A percentile compares a stretch with the other conserved stretches of the same genome.
These are phyloP conservation scores for Darevskia mixta DNA, from an alignment of 2,797 vertebrate genomes.

Conservation along the genomic window DNA sequence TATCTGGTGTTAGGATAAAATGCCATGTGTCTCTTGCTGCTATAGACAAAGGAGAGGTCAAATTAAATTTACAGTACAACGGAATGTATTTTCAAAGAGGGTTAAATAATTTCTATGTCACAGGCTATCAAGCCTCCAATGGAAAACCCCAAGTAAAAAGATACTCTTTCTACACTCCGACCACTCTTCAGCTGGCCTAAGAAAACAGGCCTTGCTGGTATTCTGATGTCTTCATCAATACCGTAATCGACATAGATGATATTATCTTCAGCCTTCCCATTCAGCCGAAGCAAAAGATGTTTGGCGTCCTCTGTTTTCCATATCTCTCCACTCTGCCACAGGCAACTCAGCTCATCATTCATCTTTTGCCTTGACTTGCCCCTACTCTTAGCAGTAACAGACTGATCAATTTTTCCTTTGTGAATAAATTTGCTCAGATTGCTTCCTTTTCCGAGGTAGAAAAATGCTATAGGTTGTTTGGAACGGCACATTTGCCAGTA, in stretches of 20 bases:
- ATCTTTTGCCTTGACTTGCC: background rate
- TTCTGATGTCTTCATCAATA: slow-evolving; percentile 67
- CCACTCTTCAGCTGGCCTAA: slow-evolving; percentile 74
- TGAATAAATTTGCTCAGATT: slow-evolving; percentile 77
- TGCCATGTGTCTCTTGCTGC: background rate
- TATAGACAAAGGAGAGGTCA: background rate
- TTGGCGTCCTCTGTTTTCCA: slow-evolving; percentile 76
- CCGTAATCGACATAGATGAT: slow-evolving; percentile 76
- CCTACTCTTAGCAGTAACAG: slow-evolving; percentile 47
- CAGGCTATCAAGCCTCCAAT: slow-evolving; percentile 81
- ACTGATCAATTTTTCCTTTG: slow-evolving; percentile 79
- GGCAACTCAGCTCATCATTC: slow-evolving; percentile 39
- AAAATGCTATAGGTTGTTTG: slow-evolving; percentile 77
- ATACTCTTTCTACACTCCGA: slow-evolving; percentile 80
- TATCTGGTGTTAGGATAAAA: no score
- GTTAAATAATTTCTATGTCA: slow-evolving; percentile 74
- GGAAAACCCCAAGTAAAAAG: slow-evolving; percentile 85
- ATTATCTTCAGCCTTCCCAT: slow-evolving; percentile 74
- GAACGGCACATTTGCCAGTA: slow-evolving; percentile 61
- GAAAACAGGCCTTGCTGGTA: slow-evolving; percentile 74
- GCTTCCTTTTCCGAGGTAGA: slow-evolving; percentile 76
- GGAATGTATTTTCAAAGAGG: background rate
- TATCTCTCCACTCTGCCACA: slow-evolving; percentile 81
- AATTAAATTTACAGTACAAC: background rate
- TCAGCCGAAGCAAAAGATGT: slow-evolving; percentile 73